Conservation (phyloP, 2,797 vertebrate species). For the Sebastolobus alascanus region DNA sequence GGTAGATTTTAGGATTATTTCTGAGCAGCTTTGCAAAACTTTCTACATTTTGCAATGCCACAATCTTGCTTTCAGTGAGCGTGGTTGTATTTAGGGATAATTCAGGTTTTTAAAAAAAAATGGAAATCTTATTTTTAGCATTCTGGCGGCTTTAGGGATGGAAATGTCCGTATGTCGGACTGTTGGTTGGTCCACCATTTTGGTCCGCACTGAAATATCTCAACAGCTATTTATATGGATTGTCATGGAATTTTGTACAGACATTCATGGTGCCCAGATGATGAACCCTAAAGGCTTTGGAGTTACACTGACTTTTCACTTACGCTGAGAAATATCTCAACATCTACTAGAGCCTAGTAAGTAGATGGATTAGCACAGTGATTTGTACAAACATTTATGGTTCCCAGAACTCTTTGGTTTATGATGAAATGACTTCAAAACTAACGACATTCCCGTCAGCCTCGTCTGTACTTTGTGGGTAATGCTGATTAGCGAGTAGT, state of each 20-base stretch:
- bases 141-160: not conserved
- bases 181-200: not conserved
- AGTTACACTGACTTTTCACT: not conserved
- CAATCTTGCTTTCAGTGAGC: not conserved
- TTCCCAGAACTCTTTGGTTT: not conserved
- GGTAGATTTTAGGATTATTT: not conserved
- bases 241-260: not conserved
- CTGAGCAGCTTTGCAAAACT: not conserved
- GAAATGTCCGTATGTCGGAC: not conserved
- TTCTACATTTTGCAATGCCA: not conserved
- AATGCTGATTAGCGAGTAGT: not conserved
- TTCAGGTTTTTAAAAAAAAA: not conserved
- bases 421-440: not conserved
- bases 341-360: not conserved
- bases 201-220: conserved; percentile 9
- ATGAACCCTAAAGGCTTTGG: not conserved
- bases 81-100: not conserved
- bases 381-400: not conserved
- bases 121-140: not conserved
- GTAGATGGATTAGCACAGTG: not conserved
- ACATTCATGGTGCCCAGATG: not conserved
- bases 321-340: not conserved
- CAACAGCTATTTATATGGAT: not conserved
- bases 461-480: not conserved
- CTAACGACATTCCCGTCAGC: not conserved